Base-by-base conservation (phyloP, 2,888 invertebrate genomes). In the Tachina fera region DNA sequence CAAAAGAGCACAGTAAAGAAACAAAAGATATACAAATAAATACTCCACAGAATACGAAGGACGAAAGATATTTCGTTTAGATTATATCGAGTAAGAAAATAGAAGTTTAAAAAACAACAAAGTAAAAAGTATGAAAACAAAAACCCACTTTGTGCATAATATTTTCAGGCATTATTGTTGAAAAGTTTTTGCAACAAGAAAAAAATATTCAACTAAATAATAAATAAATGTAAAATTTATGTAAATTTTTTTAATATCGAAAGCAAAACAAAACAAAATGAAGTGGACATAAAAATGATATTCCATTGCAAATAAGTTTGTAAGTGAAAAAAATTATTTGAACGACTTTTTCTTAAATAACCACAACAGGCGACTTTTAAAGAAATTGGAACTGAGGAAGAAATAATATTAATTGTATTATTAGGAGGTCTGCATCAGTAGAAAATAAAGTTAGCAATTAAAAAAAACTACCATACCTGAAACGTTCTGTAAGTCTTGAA, bases 101-200 rank as follows among this genome's bases (percentile, higher is more conserved):
- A 43, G 4, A 68, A 49, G 5, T n/a, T 31, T 19, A 75, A 63
- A 13, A 41, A 60, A 51, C 13, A 58, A 11, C 9, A 74, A 43
- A 78, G 43, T 16, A 77, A n/a, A 58, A 67, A 67, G 31, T 76
- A 53, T 75, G 6, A 76, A 65, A 68, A 68, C 60, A 51, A 70
- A 79, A 79, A 79, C 71, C 45, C n/a, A 72, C 56, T 65, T 79
- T 79, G 78, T 71, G 53, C 71, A 72, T 79, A 56, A 65, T 79
- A 79, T 79, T 61, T 71, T 47, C 71, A 70, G 71, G 70, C 72
- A 70, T 82, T 82, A 63, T 63, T 82, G 70, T 82, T 61, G 53
- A 76, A 82, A 76, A 76, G 41, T 82, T 82, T 76, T 61, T 75
- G 68, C 60, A 81, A 75, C 61, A 61, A 81, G 13, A 81, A 47